These are phyloP conservation scores for Hydrotaea diabolus DNA, from an alignment of 2,888 invertebrate genomes.

Conservation along the genomic window DNA sequence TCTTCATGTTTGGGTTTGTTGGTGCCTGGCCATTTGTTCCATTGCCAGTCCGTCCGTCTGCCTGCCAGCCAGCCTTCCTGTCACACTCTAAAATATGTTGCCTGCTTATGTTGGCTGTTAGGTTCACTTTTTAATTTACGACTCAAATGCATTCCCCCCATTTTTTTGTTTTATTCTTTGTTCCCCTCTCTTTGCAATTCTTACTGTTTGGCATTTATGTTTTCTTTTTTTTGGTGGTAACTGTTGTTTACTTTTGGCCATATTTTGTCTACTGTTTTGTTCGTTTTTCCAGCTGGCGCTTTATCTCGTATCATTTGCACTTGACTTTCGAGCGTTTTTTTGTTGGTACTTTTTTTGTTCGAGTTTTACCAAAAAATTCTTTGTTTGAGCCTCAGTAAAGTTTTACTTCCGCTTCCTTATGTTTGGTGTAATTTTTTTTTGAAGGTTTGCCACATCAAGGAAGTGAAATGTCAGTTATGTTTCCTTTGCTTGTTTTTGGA, in stretches of 20 bases:
- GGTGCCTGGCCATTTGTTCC: too few species aligned
- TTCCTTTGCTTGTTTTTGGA: conserved; percentile 6
- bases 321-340: conserved; percentile 51
- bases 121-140: conserved; percentile 37
- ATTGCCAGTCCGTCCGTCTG: not conserved
- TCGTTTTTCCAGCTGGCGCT: not conserved
- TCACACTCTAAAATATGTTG: conserved; percentile 51
- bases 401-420: conserved; percentile 21
- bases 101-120: conserved; percentile 41
- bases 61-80: conserved; percentile 27
- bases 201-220: conserved; percentile 4
- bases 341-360: not conserved
- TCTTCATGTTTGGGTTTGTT: conserved; percentile 12
- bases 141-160: conserved; percentile 9
- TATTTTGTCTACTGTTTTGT: conserved; percentile 24
- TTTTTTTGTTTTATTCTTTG: not conserved
- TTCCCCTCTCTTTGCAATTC: not conserved
- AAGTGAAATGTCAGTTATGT: conserved; percentile 28
- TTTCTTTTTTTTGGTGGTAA: conserved; percentile 9
- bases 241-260: not conserved
- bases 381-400: conserved; percentile 1
- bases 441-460: conserved; percentile 1
- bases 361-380: conserved; percentile 8
- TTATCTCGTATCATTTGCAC: conserved; percentile 39
- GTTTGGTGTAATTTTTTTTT: not conserved